Base-by-base conservation (phyloP, 2,797 vertebrate species). In the Chlorospingus flavigularis region DNA sequence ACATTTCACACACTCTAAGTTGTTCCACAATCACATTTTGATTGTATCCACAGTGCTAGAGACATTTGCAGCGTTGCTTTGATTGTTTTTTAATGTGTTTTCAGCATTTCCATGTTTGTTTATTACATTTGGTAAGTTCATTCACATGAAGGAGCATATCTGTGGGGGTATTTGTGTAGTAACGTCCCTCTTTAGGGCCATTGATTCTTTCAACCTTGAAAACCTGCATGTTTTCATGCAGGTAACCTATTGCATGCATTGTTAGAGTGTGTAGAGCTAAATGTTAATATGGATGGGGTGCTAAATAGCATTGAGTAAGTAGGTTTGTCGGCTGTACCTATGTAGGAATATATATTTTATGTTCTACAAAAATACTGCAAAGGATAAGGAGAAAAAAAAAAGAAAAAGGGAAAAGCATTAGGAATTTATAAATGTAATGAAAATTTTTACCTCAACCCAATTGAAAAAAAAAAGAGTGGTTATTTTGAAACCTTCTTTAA, bases 111-210 rank as follows among this genome's bases (percentile, higher is more conserved):
- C 1, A 1, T 51, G 21, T 80, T 82, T 91, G 35, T 39, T 85
- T 70, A 54, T 60, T 60, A 33, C 7, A 21, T 63, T 71, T 0
- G 1, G 12, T 40, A 58, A 63, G 30, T 39, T 57, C 23, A 19
- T 42, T 76, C 50, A 35, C 1, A 4, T 0, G 4, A 33, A 88
- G 67, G 7, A 48, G 24, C 2, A 0, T 23, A 70, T n/a, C 51
- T 63, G 26, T 3, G 7, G 21, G 26, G 45, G 25, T 18, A 45
- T 53, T 23, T 12, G 16, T 11, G 24, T 13, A 53, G 35, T 5
- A 39, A 39, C 6, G 17, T 30, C 19, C 19, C 37, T 58, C 35
- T 86, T 66, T 45, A 86, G 83, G 30, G 33, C 19, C 53, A 68
- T 13, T 43, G 40, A 60, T 24, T 65, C n/a, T 54, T 89, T 78